Evolutionary conservation across 2,888 invertebrate species (phyloP).

Genomic region (Polia nebulosa): DNA sequence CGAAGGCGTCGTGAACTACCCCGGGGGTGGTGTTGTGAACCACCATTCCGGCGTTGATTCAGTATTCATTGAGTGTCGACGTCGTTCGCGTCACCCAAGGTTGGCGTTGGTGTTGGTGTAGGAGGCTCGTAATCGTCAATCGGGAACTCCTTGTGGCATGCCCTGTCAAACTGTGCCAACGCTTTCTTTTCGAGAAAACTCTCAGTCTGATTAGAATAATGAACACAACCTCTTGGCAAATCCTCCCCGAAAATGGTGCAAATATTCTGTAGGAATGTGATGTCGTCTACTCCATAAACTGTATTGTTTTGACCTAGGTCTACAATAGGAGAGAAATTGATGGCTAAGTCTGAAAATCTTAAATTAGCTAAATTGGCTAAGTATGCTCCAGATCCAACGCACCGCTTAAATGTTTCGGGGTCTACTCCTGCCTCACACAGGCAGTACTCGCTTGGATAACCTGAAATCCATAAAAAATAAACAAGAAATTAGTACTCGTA

Average conservation of each 20-base stretch:
- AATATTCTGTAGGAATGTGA: conserved; percentile 75
- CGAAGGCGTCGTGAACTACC: too few relatives aligned
- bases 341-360: conserved; percentile 18
- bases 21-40: too few relatives aligned
- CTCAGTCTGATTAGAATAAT: conserved; percentile 35
- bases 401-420: conserved; percentile 35
- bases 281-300: conserved; percentile 71
- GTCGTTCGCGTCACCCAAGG: too few relatives aligned
- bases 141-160: conserved; percentile 28
- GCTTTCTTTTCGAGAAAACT: conserved; percentile 28
- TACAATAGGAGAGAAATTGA: conserved; percentile 49
- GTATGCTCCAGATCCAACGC: conserved; percentile 29
- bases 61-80: too few relatives aligned
- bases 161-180: conserved; percentile 48
- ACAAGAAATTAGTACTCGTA: background rate
- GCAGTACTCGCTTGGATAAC: conserved; percentile 30
- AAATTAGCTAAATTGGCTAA: conserved; percentile 29
- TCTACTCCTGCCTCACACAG: conserved; percentile 24
- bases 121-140: background rate
- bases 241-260: conserved; percentile 77
- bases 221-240: conserved; percentile 73
- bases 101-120: background rate
- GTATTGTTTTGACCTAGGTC: conserved; percentile 21
- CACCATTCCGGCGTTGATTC: too few relatives aligned
- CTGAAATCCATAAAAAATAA: conserved; percentile 16